Evolutionary conservation across 35 echinoderm and acorn worm species (phyloP).

Genomic region (Chiridota heheva): DNA sequence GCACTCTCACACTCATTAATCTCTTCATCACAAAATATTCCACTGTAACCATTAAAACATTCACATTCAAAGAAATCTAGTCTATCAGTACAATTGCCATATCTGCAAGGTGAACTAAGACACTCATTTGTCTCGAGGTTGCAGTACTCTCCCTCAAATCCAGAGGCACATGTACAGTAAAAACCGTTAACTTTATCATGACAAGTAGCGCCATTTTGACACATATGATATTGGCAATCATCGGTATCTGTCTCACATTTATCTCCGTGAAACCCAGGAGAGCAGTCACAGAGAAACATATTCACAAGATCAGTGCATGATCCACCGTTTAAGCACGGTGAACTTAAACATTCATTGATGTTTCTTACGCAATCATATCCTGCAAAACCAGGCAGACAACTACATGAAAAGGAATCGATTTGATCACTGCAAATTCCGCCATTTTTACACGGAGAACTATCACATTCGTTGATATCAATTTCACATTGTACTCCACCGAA

Average conservation of each 20-base stretch:
- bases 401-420: conserved; percentile 49
- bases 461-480: conserved; percentile 63
- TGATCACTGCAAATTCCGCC: conserved; percentile 45
- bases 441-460: conserved; percentile 41
- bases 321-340: conserved; percentile 54
- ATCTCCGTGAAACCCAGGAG: conserved; percentile 29
- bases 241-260: conserved; percentile 47
- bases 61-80: conserved; percentile 13
- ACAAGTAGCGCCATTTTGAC: conserved; percentile 48
- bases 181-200: conserved; percentile 41
- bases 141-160: conserved; percentile 35
- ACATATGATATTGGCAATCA: conserved; percentile 48
- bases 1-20: conserved; percentile 48
- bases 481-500: conserved; percentile 33
- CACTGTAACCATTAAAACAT: conserved; percentile 38
- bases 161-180: conserved; percentile 50
- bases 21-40: conserved; percentile 19
- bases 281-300: conserved; percentile 35
- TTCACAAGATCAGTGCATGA: conserved; percentile 34
- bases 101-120: conserved; percentile 34
- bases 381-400: conserved; percentile 47
- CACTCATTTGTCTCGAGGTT: conserved; percentile 48
- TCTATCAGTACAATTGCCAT: conserved; percentile 59
- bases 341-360: conserved; percentile 45
- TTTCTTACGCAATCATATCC: conserved; percentile 32